Conservation (phyloP, 53 echinoderm and acorn worm species). For the Echinarachnius parma region DNA sequence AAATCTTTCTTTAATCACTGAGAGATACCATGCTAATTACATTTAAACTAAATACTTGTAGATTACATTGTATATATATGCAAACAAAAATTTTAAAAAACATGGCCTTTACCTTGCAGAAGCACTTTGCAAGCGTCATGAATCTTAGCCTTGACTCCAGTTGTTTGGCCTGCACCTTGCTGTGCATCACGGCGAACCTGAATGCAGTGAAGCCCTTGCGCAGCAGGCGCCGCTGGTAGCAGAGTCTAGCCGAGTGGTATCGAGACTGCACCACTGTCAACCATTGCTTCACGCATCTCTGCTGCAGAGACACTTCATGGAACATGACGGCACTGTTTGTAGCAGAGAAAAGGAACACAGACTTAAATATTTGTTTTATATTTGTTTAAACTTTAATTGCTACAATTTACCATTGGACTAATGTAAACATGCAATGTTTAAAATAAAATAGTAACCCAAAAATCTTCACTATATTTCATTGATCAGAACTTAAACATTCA, state of each 20-base stretch:
- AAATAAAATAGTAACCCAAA: too few relatives aligned
- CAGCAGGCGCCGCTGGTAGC: constrained; percentile 48
- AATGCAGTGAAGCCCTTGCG: constrained; percentile 56
- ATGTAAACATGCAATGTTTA: too few relatives aligned
- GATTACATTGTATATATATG: too few relatives aligned
- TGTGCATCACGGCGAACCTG: constrained; percentile 53
- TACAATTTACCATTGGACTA: too few relatives aligned
- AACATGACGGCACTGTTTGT: constrained; percentile 44
- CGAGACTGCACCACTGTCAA: constrained; percentile 15
- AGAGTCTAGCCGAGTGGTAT: constrained; percentile 47
- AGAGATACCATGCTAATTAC: too few relatives aligned
- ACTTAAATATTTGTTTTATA: too few relatives aligned
- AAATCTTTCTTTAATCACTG: too few relatives aligned
- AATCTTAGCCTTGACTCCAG: constrained; percentile 34
- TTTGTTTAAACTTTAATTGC: too few relatives aligned
- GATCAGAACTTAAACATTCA: too few relatives aligned
- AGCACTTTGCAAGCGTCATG: constrained; percentile 21
- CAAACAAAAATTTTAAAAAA: too few relatives aligned
- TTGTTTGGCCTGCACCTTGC: constrained; percentile 19
- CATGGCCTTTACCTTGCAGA: constrained; percentile 41
- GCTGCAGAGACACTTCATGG: constrained; percentile 26
- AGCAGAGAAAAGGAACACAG: neutral
- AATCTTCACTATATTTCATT: too few relatives aligned
- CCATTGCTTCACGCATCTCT: constrained; percentile 47
- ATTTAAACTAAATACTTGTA: too few relatives aligned